Evolutionary conservation across 1,140 invertebrate genomes (phyloP), one percentile per base, ranked within the genome.

Genomic region (Atta texana): DNA sequence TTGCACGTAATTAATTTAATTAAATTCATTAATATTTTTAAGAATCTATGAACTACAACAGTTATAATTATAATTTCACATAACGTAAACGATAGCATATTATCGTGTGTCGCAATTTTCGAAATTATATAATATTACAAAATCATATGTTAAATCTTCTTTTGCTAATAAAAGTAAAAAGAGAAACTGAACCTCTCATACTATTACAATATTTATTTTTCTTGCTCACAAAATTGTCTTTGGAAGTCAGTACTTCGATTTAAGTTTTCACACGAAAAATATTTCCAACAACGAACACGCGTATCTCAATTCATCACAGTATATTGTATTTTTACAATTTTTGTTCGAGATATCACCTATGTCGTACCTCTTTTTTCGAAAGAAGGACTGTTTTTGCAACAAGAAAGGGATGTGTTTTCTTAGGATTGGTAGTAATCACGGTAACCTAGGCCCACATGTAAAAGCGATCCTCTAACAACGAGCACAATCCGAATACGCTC

Each of bases 351-450:
- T 55, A 69, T 16, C 51, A 57, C n/a, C 21, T 14, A 44, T 18
- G 14, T 51, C 10, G n/a, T 24, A 61, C 0, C 16, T 82, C 21
- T 71, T 71, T 71, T 63, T 39, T 16, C n/a, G 14, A 44, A 61
- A 59, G n/a, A 61, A 59, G 16, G 16, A 53, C 0, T 51, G 28
- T 16, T 74, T 66, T 7, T 31, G 14, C n/a, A 6, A n/a, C 31
- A 74, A 85, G 39, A n/a, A 75, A 24, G 12, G 39, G 1, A 72
- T 59, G 39, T 81, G 49, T 76, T 87, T 75, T 75, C 16, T 75
- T 68, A 39, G 61, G 39, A 85, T 44, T 59, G 8, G 4, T n/a
- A 16, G 0, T 18, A 49, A 75, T 55, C 24, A 51, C 21, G 39
- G 8, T 8, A 51, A 6, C 51, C 14, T 39, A 57, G 53, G 24